Evolutionary conservation across 1,140 invertebrate species (phyloP).

Genomic region (Cydia pomonella): DNA sequence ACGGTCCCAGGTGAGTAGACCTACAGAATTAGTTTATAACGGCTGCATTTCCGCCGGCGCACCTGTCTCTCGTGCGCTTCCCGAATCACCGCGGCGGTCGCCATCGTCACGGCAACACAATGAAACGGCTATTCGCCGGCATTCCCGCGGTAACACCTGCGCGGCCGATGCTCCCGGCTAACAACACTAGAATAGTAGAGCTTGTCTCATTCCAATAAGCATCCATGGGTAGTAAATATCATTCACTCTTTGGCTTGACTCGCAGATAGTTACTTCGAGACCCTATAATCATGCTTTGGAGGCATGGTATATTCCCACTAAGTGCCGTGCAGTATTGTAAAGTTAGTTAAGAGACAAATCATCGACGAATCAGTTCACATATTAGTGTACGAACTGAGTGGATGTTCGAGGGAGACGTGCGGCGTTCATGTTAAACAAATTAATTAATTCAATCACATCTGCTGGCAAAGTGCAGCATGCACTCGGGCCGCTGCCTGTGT

Average conservation of each 20-base stretch:
- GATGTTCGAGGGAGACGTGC: too few species aligned
- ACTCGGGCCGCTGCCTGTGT: too few species aligned
- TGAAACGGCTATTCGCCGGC: not conserved
- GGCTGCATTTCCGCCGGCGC: not conserved
- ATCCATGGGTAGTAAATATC: not conserved
- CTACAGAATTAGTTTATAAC: not conserved
- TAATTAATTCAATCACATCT: too few species aligned
- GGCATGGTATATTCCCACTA: too few species aligned
- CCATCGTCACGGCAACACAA: not conserved
- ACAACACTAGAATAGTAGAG: not conserved
- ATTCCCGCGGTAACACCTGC: slow-evolving; percentile 7
- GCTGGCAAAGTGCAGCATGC: too few species aligned
- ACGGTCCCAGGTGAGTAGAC: not conserved
- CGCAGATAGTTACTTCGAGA: not conserved
- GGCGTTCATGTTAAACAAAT: too few species aligned
- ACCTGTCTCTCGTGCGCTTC: not conserved
- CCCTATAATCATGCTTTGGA: too few species aligned
- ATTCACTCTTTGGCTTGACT: not conserved
- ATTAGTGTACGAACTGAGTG: too few species aligned
- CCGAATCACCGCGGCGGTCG: not conserved
- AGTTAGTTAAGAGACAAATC: too few species aligned
- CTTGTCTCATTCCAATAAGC: not conserved
- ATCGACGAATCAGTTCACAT: too few species aligned
- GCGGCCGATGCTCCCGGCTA: not conserved
- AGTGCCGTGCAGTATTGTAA: too few species aligned